Base-by-base conservation (phyloP, 2,113 vertebrate species). In the Serilophus lunatus region DNA sequence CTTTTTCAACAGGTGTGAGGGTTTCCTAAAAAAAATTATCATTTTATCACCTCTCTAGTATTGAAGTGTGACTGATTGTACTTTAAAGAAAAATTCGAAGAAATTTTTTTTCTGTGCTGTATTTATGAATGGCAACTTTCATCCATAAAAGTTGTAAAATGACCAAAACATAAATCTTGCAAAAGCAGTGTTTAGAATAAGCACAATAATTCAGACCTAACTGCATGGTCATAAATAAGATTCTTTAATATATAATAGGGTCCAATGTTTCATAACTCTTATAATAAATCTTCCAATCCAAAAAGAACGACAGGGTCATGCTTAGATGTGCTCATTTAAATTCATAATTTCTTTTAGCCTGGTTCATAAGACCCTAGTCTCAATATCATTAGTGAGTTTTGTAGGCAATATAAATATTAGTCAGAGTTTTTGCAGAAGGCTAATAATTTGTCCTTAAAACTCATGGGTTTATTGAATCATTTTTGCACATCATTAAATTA, bases 221-320 rank as follows among this genome's bases (percentile, higher is more conserved):
- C 57, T 90, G 44, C 19, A 35, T 47, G 22, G 25, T 74, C 84
- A 88, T 95, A 94, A 97, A 92, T 82, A 89, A 77, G 49, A 57
- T 74, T 93, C 54, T 80, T 59, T 80, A 63, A 45, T 78, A 50
- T 50, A 81, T 86, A 68, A 84, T 29, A 40, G 26, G 23, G 38
- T 66, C 60, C 47, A 68, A 81, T 88, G 29, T 94, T 92, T 96
- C 63, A 91, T 75, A 92, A 60, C 49, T 84, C 40, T 94, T 11
- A 59, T 68, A 84, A 71, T 96, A 94, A 96, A 96, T 96, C 78
- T 90, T 85, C 82, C 60, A 69, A 44, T 78, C 53, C 94, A 86
- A 40, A 26, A 25, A 95, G 96, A 72, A 75, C 69, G 57, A 24
- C 57, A 74, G 35, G 20, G 14, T 69, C 50, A 19, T 79, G 51